Conservation (phyloP, 1,140 invertebrate genomes). For the Eurosta solidaginis region DNA sequence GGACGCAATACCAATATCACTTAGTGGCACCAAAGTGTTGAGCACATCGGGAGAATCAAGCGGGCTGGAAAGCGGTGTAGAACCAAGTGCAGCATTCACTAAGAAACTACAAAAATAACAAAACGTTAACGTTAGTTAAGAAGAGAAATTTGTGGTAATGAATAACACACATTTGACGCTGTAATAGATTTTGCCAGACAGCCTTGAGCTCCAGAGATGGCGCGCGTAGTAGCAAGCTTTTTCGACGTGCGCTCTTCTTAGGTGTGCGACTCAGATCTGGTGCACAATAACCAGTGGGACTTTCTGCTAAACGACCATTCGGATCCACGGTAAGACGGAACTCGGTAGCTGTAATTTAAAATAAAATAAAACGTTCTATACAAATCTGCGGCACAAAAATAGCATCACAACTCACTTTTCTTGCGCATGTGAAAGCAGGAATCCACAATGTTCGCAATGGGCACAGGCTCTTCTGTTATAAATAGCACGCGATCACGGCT, state of each 20-base stretch:
- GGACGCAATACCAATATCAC: slow-evolving; percentile 55
- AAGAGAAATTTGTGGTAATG: neutral
- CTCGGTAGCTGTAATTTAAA: slow-evolving; percentile 67
- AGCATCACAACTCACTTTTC: slow-evolving; percentile 66
- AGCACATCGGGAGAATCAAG: slow-evolving; percentile 65
- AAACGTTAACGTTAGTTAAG: neutral
- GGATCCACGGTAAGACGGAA: slow-evolving; percentile 70
- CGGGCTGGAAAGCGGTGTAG: slow-evolving; percentile 68
- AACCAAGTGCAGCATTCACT: slow-evolving; percentile 64
- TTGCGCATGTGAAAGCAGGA: slow-evolving; percentile 83
- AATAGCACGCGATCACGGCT: slow-evolving; percentile 82
- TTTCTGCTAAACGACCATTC: slow-evolving; percentile 65
- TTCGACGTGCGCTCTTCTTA: slow-evolving; percentile 66
- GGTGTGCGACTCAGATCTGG: slow-evolving; percentile 65
- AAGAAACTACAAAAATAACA: slow-evolving; percentile 63
- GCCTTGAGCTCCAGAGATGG: slow-evolving; percentile 82
- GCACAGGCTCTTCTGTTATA: slow-evolving; percentile 82
- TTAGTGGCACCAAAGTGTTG: slow-evolving; percentile 54
- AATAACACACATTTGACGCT: slow-evolving; percentile 79
- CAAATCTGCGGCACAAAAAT: neutral
- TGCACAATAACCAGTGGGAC: slow-evolving; percentile 70
- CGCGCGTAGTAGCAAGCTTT: slow-evolving; percentile 74
- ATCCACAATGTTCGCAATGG: slow-evolving; percentile 75
- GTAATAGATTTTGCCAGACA: slow-evolving; percentile 86
- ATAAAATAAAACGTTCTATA: neutral